Percentiles rank a stretch among this genome's conserved stretches.
Conservation (phyloP, 1,140 invertebrate genomes). For the Drosophila ambigua region DNA sequence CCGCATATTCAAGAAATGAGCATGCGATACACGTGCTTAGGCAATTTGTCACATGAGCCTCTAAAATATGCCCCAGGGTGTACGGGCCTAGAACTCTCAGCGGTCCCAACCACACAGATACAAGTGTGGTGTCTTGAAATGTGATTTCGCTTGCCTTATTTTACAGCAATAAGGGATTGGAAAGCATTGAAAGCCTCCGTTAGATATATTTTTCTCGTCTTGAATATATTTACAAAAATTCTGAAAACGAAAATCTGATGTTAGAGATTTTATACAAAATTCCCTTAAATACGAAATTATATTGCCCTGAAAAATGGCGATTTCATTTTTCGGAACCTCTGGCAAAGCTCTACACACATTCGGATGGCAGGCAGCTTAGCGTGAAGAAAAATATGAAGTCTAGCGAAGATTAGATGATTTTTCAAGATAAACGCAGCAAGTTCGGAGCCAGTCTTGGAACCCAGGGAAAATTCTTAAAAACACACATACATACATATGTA, state of each 20-base stretch:
- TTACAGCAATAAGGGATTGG: too few species aligned
- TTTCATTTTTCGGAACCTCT: constrained; percentile 10
- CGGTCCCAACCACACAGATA: constrained; percentile 17
- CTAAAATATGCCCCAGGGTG: constrained; percentile 81
- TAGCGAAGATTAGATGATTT: constrained; percentile 80
- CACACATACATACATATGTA: neutral
- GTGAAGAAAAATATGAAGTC: constrained; percentile 80
- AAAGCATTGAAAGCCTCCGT: too few species aligned
- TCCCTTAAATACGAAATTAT: neutral
- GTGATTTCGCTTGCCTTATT: neutral
- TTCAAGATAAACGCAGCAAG: constrained; percentile 72
- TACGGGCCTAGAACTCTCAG: constrained; percentile 53
- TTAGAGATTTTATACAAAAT: neutral
- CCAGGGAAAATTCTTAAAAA: neutral
- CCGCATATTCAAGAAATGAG: constrained; percentile 55
- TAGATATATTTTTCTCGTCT: too few species aligned
- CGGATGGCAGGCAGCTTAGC: constrained; percentile 71
- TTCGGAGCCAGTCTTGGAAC: constrained; percentile 47
- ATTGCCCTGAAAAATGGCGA: neutral
- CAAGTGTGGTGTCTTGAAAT: constrained; percentile 33
- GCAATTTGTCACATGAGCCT: constrained; percentile 83
- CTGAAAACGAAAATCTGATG: too few species aligned
- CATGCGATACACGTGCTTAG: constrained; percentile 79
- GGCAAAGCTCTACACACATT: constrained; percentile 45
- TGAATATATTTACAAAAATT: too few species aligned